Percentiles rank a stretch among this genome's conserved stretches.
phyloP scores from a whole-genome alignment of 1,140 invertebrate genomes.

The Chironomus striatipennis region DNA sequence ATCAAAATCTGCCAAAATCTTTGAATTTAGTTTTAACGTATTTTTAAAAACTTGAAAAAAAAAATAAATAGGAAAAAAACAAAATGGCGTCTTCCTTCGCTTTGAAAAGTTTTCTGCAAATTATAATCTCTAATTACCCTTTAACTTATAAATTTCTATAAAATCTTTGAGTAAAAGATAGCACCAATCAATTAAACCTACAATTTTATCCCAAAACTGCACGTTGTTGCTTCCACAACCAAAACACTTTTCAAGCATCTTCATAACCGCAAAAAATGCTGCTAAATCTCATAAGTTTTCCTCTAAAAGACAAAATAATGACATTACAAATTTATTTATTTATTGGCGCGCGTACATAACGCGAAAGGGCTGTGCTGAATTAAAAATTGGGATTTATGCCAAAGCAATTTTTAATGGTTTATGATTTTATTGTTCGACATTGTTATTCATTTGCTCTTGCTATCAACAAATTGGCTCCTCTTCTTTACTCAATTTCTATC shows the following conservation, averaged over 20 bases:
- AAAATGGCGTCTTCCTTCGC: no score
- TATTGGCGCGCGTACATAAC: constrained; percentile 17
- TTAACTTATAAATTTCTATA: no score
- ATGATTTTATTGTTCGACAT: constrained; percentile 17
- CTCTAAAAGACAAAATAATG: background rate
- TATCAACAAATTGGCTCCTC: constrained; percentile 20
- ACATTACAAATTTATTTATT: background rate
- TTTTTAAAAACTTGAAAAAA: no score
- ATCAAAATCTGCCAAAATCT: no score
- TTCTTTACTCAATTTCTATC: constrained; percentile 1
- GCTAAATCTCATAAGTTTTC: background rate
- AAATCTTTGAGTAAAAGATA: no score
- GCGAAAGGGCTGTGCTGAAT: background rate
- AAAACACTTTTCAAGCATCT: background rate
- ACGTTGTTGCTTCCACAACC: no score
- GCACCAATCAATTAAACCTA: no score
- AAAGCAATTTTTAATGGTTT: constrained; percentile 23
- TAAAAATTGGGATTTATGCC: constrained; percentile 19
- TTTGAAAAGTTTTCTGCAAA: no score
- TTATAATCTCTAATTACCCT: no score
- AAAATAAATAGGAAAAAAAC: no score
- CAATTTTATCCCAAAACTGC: no score
- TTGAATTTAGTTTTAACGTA: no score
- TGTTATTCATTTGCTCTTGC: background rate
- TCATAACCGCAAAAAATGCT: background rate